Conservation (phyloP, 2,113 vertebrate species). For the Phylloscopus whistleri region DNA sequence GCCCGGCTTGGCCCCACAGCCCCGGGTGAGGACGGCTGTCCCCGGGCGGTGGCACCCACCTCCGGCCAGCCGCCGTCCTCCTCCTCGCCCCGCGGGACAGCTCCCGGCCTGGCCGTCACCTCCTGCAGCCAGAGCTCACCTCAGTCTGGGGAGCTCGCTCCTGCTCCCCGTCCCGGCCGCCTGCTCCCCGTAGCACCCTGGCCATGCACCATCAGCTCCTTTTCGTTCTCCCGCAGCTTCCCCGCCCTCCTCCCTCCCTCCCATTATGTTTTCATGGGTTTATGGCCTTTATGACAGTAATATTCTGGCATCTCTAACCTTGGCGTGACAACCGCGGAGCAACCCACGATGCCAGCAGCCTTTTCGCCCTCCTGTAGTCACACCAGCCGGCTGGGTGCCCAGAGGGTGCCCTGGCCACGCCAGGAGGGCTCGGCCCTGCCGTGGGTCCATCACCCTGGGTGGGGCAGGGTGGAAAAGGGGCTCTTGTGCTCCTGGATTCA, state of each 20-base stretch:
- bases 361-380: background rate
- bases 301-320: background rate
- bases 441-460: background rate
- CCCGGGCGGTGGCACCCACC: background rate
- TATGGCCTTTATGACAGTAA: background rate
- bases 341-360: accelerated
- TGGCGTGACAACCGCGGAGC: accelerated
- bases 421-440: background rate
- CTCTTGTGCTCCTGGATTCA: background rate
- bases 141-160: background rate
- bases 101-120: background rate
- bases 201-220: accelerated
- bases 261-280: background rate
- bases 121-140: accelerated
- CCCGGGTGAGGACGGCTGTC: background rate
- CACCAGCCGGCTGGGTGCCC: accelerated
- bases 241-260: background rate
- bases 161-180: accelerated
- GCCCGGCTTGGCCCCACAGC: background rate
- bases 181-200: accelerated
- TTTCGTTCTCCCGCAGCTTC: background rate
- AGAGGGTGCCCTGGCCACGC: no score
- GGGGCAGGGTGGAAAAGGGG: background rate
- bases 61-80: background rate
- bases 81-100: accelerated